These are phyloP conservation scores for Podarcis cretensis DNA, from an alignment of 2,113 vertebrate species.

Conservation along the genomic window DNA sequence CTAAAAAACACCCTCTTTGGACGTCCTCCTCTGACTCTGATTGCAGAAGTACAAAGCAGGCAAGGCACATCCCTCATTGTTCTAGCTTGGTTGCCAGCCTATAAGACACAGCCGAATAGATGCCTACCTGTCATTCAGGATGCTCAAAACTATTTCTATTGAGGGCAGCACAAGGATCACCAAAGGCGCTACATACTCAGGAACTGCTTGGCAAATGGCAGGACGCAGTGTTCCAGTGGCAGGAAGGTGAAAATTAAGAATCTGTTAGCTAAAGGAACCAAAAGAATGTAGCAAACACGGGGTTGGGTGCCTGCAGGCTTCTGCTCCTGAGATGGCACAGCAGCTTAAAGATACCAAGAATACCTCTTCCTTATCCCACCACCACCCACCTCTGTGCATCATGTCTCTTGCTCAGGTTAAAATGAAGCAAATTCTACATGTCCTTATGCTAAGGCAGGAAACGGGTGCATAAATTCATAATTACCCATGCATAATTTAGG, in stretches of 20 bases:
- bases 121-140: not conserved
- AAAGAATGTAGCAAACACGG: not conserved
- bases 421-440: conserved; percentile 61
- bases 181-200: not conserved
- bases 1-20: not conserved
- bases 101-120: not conserved
- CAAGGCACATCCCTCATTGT: not conserved
- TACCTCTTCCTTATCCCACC: conserved; percentile 30
- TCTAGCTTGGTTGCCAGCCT: not conserved
- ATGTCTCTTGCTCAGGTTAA: conserved; percentile 25
- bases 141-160: not conserved
- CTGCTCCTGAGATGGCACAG: not conserved
- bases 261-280: not conserved
- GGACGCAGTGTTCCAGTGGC: not conserved
- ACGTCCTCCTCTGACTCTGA: not conserved
- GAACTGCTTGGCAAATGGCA: not conserved
- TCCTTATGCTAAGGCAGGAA: conserved; percentile 61
- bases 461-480: conserved; percentile 54
- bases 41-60: not conserved
- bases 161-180: not conserved
- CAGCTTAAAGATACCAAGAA: conserved; percentile 37
- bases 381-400: rapidly evolving
- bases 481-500: conserved; percentile 69
- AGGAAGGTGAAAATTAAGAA: not conserved
- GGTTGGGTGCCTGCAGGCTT: not conserved